phyloP scores from a whole-genome alignment of 2,888 invertebrate genomes.

The Kuschelorhynchus macadamiae region DNA sequence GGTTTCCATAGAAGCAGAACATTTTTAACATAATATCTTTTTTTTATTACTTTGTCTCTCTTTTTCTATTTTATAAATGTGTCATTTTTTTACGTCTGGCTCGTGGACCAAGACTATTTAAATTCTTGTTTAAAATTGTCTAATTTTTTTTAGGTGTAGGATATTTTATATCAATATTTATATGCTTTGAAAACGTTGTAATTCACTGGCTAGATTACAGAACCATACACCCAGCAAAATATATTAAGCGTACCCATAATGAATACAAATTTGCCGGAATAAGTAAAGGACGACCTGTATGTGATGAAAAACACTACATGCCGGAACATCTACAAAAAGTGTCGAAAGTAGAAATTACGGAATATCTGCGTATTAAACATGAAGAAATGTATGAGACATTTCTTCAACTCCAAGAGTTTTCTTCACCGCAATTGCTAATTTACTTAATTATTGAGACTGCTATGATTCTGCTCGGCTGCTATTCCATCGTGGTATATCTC shows the following conservation, averaged over 20 bases:
- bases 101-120: no score
- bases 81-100: no score
- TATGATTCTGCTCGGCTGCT: no score
- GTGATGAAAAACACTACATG: slow-evolving; percentile 60
- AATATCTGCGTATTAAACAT: no score
- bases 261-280: slow-evolving; percentile 60
- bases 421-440: no score
- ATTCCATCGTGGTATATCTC: no score
- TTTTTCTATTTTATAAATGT: no score
- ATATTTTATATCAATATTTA: slow-evolving; percentile 60
- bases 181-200: slow-evolving; percentile 65
- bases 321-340: slow-evolving; percentile 54
- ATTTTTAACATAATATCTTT: background rate
- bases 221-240: slow-evolving; percentile 63
- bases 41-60: background rate
- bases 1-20: background rate
- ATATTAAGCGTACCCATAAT: slow-evolving; percentile 62
- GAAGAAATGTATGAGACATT: no score
- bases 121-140: no score
- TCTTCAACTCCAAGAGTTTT: no score
- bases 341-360: slow-evolving; percentile 45
- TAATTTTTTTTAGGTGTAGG: no score
- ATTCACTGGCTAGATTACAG: slow-evolving; percentile 60
- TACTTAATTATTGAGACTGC: no score
- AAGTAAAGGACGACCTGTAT: slow-evolving; percentile 58